Evolutionary conservation across 2,113 vertebrate species (phyloP).

Genomic region (Malurus cyaneus): DNA sequence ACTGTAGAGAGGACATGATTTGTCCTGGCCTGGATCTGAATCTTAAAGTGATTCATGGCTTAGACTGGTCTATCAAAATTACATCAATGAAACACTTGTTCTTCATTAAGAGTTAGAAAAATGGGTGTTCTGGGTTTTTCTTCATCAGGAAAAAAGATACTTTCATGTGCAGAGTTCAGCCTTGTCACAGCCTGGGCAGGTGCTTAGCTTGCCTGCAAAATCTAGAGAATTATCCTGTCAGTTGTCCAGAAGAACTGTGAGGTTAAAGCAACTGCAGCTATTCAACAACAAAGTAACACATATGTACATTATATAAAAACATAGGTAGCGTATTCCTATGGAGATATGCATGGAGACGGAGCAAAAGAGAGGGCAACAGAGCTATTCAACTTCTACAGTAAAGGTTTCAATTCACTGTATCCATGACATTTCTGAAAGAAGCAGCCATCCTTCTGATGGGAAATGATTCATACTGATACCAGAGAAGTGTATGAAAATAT

Average conservation of each 20-base stretch:
- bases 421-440: neutral
- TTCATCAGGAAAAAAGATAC: neutral
- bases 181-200: neutral
- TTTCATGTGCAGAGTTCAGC: neutral
- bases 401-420: neutral
- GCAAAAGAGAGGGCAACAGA: neutral
- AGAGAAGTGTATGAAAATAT: neutral
- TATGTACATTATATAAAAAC: neutral
- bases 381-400: neutral
- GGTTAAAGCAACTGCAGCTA: neutral
- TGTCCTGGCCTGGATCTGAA: neutral
- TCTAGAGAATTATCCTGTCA: neutral
- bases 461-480: neutral
- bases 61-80: neutral
- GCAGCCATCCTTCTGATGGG: neutral
- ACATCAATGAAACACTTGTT: neutral
- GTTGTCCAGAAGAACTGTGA: neutral
- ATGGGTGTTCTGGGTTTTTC: neutral
- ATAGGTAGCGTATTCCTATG: no score
- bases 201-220: neutral
- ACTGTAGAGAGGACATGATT: neutral
- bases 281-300: neutral
- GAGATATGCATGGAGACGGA: neutral
- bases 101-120: neutral
- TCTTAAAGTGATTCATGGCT: neutral